Evolutionary conservation across 1,140 invertebrate species (phyloP).

Genomic region (Sycobia sp.): DNA sequence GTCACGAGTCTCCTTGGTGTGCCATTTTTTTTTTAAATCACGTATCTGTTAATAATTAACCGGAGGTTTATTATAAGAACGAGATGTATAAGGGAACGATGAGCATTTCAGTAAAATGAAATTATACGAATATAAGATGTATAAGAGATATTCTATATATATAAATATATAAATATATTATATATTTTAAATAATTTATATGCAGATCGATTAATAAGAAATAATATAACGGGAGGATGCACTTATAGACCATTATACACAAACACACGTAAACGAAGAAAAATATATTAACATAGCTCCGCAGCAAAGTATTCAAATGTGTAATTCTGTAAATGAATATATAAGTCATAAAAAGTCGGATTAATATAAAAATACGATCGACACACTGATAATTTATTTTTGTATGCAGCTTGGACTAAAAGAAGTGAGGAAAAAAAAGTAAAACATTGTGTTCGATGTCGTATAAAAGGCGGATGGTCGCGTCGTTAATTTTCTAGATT

Average conservation of each 20-base stretch:
- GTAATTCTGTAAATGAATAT: conserved; percentile 3
- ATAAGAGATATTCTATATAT: conserved; percentile 27
- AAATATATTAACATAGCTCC: conserved; percentile 8
- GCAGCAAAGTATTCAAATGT: conserved; percentile 23
- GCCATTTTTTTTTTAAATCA: conserved; percentile 30
- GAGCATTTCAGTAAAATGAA: conserved; percentile 16
- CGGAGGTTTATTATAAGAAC: background rate
- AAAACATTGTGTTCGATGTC: conserved; percentile 19
- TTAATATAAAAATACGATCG: conserved; percentile 16
- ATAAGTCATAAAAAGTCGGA: conserved; percentile 23
- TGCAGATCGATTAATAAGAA: too few species aligned
- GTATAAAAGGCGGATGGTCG: background rate
- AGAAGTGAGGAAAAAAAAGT: conserved; percentile 5
- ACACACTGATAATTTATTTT: conserved; percentile 33
- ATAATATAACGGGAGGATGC: too few species aligned
- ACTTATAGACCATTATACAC: too few species aligned
- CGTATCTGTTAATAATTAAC: conserved; percentile 5
- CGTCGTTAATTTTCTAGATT: too few species aligned
- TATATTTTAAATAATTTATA: conserved; percentile 35
- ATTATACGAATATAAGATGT: conserved; percentile 24
- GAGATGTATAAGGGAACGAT: background rate
- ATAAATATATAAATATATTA: conserved; percentile 14
- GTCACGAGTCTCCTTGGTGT: conserved; percentile 28
- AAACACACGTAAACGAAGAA: too few species aligned
- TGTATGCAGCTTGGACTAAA: conserved; percentile 29